Percentiles rank a stretch among this genome's conserved stretches.
Conservation (phyloP, 2,113 vertebrate species). For the Ceyx cyanopectus region DNA sequence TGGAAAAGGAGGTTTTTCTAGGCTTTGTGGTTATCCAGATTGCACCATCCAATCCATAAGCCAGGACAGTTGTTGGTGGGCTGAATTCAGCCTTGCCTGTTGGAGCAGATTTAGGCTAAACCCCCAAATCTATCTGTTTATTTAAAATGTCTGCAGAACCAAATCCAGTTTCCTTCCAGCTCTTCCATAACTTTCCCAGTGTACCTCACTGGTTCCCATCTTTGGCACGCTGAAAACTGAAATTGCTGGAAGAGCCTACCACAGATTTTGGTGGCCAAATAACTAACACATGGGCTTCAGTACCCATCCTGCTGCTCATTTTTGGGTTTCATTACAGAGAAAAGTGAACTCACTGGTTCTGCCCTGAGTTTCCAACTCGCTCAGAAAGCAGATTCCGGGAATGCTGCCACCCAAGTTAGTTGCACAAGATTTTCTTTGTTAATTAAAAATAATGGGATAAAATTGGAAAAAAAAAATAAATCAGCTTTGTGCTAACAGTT, state of each 20-base stretch:
- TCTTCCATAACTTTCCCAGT: background rate
- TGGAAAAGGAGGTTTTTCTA: background rate
- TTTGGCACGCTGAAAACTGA: background rate
- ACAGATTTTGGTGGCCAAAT: slow-evolving; percentile 38
- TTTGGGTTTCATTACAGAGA: slow-evolving; percentile 3
- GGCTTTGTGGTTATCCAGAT: background rate
- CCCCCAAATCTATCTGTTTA: background rate
- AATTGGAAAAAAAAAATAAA: background rate
- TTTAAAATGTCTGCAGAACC: background rate
- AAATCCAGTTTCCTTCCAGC: background rate
- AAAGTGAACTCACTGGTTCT: slow-evolving; percentile 26
- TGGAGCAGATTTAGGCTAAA: background rate
- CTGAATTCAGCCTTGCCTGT: background rate
- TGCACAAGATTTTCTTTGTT: slow-evolving; percentile 60
- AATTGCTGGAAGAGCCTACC: slow-evolving; percentile 17
- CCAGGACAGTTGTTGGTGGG: background rate
- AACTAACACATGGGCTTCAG: slow-evolving; percentile 49
- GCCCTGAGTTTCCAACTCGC: background rate
- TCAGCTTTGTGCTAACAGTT: background rate
- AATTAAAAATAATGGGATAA: slow-evolving; percentile 22
- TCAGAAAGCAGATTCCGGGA: slow-evolving; percentile 34
- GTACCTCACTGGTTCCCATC: slow-evolving; percentile 30
- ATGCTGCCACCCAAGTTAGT: slow-evolving; percentile 47
- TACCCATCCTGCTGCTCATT: background rate
- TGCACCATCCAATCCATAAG: background rate